Conservation (phyloP, 2,888 invertebrate genomes). For the Pammene aurita region DNA sequence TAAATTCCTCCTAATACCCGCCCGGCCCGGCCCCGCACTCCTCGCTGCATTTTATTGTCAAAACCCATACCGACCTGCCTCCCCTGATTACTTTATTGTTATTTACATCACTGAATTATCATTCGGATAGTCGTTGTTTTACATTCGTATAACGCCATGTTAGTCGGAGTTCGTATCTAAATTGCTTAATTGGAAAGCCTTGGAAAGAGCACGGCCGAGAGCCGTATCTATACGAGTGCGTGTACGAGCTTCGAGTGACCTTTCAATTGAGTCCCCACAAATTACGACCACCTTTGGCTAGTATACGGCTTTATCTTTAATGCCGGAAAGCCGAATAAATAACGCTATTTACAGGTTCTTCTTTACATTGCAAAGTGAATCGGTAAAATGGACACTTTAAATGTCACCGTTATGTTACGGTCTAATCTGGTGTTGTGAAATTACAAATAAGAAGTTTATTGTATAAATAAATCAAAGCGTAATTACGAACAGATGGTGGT, state of each 20-base stretch:
- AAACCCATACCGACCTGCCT: conserved; percentile 76
- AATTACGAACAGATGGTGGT: conserved; percentile 46
- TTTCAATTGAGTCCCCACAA: conserved; percentile 66
- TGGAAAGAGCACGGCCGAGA: conserved; percentile 65
- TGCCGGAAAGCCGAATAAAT: conserved; percentile 62
- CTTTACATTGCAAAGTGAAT: conserved; percentile 59
- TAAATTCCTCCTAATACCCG: conserved; percentile 72
- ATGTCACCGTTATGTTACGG: conserved; percentile 52
- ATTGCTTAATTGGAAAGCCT: conserved; percentile 82
- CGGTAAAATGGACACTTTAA: conserved; percentile 54
- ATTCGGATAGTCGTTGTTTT: conserved; percentile 79
- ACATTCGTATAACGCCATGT: conserved; percentile 77
- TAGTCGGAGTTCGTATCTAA: conserved; percentile 75
- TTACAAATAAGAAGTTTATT: conserved; percentile 9
- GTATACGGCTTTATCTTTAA: conserved; percentile 66
- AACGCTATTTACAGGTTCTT: conserved; percentile 61
- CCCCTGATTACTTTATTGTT: conserved; percentile 81
- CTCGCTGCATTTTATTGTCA: conserved; percentile 78
- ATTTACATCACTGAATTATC: conserved; percentile 81
- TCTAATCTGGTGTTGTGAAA: conserved; percentile 55
- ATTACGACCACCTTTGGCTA: conserved; percentile 55
- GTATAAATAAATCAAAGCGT: conserved; percentile 46
- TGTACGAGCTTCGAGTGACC: conserved; percentile 62
- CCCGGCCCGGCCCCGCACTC: conserved; percentile 63
- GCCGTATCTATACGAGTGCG: conserved; percentile 63